A percentile compares a stretch with the other conserved stretches of the same genome.
Conservation (phyloP, 1,140 invertebrate species). For the Hormaphis cornu region DNA sequence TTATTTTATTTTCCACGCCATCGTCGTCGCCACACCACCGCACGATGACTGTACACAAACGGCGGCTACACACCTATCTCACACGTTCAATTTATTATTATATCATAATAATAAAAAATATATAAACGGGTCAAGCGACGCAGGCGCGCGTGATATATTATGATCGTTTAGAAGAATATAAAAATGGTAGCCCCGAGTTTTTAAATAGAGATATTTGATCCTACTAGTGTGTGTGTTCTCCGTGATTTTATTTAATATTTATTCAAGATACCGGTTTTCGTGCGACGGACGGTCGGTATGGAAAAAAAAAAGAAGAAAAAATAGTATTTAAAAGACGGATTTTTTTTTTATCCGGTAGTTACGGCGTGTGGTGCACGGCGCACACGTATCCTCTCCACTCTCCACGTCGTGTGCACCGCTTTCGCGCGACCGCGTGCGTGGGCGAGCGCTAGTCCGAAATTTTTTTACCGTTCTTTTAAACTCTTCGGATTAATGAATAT, state of each 20-base stretch:
- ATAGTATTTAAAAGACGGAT: neutral
- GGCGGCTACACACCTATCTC: too few relatives aligned
- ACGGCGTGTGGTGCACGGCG: neutral
- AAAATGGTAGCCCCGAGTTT: slow-evolving; percentile 18
- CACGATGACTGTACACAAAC: too few relatives aligned
- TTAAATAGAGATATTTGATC: slow-evolving; percentile 28
- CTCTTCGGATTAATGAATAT: too few relatives aligned
- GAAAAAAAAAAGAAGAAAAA: neutral
- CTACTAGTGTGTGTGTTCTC: neutral
- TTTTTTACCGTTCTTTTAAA: too few relatives aligned
- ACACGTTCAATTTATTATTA: too few relatives aligned
- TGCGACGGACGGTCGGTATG: neutral
- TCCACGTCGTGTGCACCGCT: neutral
- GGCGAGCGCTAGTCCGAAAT: slow-evolving; percentile 1
- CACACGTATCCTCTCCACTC: neutral
- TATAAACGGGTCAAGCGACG: slow-evolving; percentile 2
- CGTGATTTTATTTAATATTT: slow-evolving; percentile 25
- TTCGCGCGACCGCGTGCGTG: neutral
- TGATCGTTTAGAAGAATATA: neutral
- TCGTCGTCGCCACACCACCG: neutral
- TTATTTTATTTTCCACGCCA: neutral
- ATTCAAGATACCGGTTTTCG: slow-evolving; percentile 27
- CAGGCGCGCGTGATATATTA: slow-evolving; percentile 8
- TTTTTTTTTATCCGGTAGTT: slow-evolving; percentile 20
- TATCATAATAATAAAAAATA: too few relatives aligned